These are phyloP conservation scores for Protobothrops mucrosquamatus DNA, from an alignment of 2,113 vertebrate species.

Conservation along the genomic window DNA sequence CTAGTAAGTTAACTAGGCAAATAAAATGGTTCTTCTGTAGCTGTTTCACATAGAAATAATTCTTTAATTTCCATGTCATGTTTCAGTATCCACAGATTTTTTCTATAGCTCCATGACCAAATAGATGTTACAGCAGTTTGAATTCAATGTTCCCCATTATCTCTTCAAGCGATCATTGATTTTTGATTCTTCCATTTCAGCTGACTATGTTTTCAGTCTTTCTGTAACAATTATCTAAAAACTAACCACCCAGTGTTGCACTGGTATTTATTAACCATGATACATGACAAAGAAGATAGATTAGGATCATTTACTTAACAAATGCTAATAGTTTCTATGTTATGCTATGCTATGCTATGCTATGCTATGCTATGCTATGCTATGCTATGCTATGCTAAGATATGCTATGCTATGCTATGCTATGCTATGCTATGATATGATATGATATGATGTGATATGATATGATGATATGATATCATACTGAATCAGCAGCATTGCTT, in stretches of 20 bases:
- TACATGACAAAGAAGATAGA: conserved; percentile 2
- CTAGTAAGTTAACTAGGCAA: conserved; percentile 59
- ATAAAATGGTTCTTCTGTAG: conserved; percentile 55
- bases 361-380: background rate
- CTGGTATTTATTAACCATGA: conserved; percentile 18
- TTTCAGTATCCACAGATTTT: conserved; percentile 19
- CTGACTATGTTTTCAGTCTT: background rate
- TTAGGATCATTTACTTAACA: background rate
- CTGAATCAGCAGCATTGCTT: background rate
- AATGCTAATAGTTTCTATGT: background rate
- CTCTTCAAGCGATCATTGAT: background rate
- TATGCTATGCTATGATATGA: background rate
- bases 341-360: too few relatives aligned
- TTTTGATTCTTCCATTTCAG: conserved; percentile 12
- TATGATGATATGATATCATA: background rate
- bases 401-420: background rate
- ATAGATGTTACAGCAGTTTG: conserved; percentile 1
- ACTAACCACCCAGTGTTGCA: conserved; percentile 16
- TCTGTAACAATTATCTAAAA: conserved; percentile 26
- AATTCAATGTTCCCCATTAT: conserved; percentile 24
- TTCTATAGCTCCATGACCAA: conserved; percentile 4
- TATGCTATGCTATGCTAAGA: background rate
- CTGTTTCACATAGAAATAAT: conserved; percentile 43
- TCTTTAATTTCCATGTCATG: conserved; percentile 29
- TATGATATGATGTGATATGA: too few relatives aligned